Base-by-base conservation (phyloP, 2,797 vertebrate species). In the Artibeus lituratus region DNA sequence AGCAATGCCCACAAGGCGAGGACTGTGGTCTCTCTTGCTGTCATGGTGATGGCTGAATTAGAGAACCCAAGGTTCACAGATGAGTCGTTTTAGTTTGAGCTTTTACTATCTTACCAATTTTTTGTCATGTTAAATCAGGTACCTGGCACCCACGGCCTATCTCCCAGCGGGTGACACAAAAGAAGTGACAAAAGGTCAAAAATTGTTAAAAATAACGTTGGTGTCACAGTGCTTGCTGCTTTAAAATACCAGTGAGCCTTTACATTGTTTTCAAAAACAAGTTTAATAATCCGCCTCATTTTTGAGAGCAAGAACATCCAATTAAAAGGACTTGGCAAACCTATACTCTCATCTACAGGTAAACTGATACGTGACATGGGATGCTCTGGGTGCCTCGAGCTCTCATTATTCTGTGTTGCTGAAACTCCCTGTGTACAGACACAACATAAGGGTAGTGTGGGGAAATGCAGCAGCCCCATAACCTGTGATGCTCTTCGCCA, bases 201-300 rank as follows among this genome's bases (percentile, higher is more conserved):
- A 19, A 21, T 39, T 77, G 47, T 49, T 94, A 87, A 95, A 93
- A 94, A 73, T 62, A 87, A 49, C n/a, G 24, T 26, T 94, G 72
- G 2, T 87, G 42, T 44, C 42, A 74, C 18, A 62, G 37, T 73
- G 16, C 24, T 90, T 5, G 77, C 57, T 96, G 55, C 78, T 83
- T 96, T 96, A 55, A 91, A 91, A 89, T 94, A 77, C 37, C 42
- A 93, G n/a, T n/a, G 55, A 91, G 80, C 8, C 42, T 83, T 96
- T 90, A 59, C 3, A 35, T 55, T 53, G 29, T 76, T 87, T 90
- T 80, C 16, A 81, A 83, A 94, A 90, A 39, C 9, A 55, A 35
- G 16, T 87, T 94, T 94, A 93, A 93, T 87, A 9, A 77, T 81
- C 47, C 69, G 18, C 19, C 18, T 94, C 59, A 81, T 90, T 91